These are phyloP conservation scores for Diglossa cyanea DNA, from an alignment of 2,797 vertebrate species.

Conservation along the genomic window DNA sequence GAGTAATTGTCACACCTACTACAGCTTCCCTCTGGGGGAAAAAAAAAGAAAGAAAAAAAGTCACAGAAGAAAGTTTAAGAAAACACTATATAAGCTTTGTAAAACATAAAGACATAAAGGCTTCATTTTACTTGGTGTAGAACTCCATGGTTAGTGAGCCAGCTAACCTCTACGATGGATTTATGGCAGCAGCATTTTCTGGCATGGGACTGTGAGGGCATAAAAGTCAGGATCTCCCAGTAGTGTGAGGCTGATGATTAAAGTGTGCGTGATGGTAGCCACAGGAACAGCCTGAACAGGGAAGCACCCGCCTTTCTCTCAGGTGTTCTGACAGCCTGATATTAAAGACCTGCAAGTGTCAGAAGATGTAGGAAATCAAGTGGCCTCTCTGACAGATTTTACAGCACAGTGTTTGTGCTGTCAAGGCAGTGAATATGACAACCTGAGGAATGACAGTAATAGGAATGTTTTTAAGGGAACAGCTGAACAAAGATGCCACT, in stretches of 20 bases:
- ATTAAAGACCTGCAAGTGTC: constrained; percentile 72
- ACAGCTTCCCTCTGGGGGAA: not conserved
- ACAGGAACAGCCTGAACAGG: constrained; percentile 19
- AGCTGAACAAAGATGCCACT: constrained; percentile 64
- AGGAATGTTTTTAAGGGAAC: constrained; percentile 70
- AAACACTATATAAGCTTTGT: not conserved
- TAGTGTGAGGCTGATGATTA: constrained; percentile 19
- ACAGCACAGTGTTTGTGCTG: constrained; percentile 58
- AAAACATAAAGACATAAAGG: not conserved
- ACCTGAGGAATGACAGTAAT: constrained; percentile 69
- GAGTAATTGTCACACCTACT: constrained; percentile 4
- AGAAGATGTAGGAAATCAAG: constrained; percentile 62
- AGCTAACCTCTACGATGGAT: not conserved
- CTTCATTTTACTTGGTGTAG: not conserved
- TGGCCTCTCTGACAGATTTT: constrained; percentile 71
- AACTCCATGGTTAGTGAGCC: not conserved
- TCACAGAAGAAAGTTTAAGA: constrained; percentile 6
- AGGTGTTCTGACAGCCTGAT: constrained; percentile 70
- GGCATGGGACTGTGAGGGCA: not conserved
- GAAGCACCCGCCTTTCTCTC: constrained; percentile 44
- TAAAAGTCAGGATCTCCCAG: constrained; percentile 28
- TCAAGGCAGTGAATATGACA: constrained; percentile 63
- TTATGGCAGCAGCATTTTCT: constrained; percentile 26
- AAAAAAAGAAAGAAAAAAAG: not conserved
- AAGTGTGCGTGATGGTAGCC: constrained; percentile 13